phyloP scores from a whole-genome alignment of 2,113 vertebrate genomes.

The Anser brachyrhynchus region DNA sequence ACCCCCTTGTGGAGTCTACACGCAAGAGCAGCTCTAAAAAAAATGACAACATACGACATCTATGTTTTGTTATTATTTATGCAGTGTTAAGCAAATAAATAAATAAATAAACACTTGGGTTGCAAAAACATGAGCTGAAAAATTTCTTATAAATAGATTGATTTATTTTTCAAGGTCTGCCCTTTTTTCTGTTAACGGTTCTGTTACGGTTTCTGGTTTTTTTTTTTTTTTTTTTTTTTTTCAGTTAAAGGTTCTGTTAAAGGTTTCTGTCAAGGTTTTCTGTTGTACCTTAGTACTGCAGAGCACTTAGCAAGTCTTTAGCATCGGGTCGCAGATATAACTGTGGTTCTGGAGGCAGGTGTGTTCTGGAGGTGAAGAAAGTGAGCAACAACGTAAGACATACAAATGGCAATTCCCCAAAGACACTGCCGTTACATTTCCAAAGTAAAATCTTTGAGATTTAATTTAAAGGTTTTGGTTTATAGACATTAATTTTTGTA shows the following conservation, averaged over 20 bases:
- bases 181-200: neutral
- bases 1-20: constrained; percentile 10
- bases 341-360: neutral
- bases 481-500: neutral
- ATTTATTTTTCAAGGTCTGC: neutral
- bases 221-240: too few species aligned
- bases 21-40: constrained; percentile 7
- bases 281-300: neutral
- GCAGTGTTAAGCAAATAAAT: fast-evolving
- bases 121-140: neutral
- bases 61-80: neutral
- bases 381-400: neutral
- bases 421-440: neutral
- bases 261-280: neutral
- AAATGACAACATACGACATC: neutral
- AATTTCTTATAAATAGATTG: neutral
- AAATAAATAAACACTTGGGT: neutral
- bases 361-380: neutral
- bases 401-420: neutral
- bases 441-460: neutral
- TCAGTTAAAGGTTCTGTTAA: too few species aligned
- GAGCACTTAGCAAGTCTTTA: neutral
- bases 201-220: too few species aligned
- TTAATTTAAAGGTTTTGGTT: neutral
- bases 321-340: neutral